Percentiles rank a stretch among this genome's conserved stretches.
These are phyloP conservation scores for Parnassius glacialis DNA, from an alignment of 2,888 invertebrate genomes.

Conservation along the genomic window DNA sequence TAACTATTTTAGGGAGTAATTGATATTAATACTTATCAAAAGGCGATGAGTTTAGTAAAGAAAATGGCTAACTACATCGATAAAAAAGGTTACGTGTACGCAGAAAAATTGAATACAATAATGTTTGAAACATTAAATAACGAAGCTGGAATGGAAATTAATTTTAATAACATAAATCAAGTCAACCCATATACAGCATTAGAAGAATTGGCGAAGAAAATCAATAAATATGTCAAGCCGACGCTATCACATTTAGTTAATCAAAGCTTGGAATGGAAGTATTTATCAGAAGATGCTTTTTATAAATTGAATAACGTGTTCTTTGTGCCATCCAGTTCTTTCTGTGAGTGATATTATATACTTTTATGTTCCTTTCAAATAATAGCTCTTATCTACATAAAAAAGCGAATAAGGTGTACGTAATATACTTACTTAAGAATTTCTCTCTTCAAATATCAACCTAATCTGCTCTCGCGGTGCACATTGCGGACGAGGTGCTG, in stretches of 20 bases:
- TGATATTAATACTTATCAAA: constrained; percentile 51
- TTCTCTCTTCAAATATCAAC: no score
- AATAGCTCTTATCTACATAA: no score
- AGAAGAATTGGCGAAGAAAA: constrained; percentile 42
- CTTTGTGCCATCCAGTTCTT: constrained; percentile 58
- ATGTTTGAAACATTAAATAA: constrained; percentile 46
- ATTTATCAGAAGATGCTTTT: constrained; percentile 50
- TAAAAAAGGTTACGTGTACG: constrained; percentile 42
- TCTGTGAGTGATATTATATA: constrained; percentile 51
- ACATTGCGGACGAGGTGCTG: no score
- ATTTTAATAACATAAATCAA: constrained; percentile 64
- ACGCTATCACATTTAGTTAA: constrained; percentile 53
- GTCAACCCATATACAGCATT: constrained; percentile 51
- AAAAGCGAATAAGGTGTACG: no score
- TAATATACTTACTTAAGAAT: no score
- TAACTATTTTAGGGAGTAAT: constrained; percentile 55
- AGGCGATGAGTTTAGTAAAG: constrained; percentile 43
- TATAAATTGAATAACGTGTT: constrained; percentile 51
- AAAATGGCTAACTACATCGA: constrained; percentile 51
- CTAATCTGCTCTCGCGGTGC: no score
- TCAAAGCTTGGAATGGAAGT: constrained; percentile 56
- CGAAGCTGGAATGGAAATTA: constrained; percentile 48
- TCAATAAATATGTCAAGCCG: constrained; percentile 64
- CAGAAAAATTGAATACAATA: constrained; percentile 42
- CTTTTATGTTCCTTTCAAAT: neutral